Evolutionary conservation across 2,113 vertebrate genomes (phyloP).

Genomic region (Podiceps cristatus): DNA sequence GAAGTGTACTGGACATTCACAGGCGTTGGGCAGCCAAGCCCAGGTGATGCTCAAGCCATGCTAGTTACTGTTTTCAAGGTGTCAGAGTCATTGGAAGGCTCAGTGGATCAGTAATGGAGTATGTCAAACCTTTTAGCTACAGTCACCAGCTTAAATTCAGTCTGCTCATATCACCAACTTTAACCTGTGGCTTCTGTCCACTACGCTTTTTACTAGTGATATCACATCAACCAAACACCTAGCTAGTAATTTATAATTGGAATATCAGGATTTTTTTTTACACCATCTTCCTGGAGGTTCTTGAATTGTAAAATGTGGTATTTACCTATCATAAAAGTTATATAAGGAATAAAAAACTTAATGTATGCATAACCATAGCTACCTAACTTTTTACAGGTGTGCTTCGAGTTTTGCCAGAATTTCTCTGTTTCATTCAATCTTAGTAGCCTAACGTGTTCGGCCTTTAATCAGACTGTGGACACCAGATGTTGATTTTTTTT

Average conservation of each 20-base stretch:
- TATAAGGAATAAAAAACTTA: background rate
- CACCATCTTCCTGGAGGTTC: background rate
- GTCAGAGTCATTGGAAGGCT: background rate
- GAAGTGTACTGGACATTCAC: background rate
- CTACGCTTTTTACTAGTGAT: background rate
- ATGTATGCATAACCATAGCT: background rate
- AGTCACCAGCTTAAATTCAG: constrained; percentile 42
- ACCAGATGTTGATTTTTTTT: background rate
- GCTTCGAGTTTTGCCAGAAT: background rate
- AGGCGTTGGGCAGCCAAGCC: background rate
- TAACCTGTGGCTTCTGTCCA: background rate
- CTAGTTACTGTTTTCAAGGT: constrained; percentile 1
- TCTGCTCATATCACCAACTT: background rate
- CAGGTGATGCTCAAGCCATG: background rate
- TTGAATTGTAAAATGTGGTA: background rate
- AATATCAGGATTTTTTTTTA: background rate
- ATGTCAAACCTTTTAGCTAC: constrained; percentile 17
- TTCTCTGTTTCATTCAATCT: background rate
- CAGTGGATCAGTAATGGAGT: constrained; percentile 9
- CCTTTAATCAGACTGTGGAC: background rate
- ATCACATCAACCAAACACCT: background rate
- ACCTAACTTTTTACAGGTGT: background rate
- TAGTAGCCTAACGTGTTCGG: background rate
- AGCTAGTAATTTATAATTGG: background rate
- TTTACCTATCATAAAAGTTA: background rate